Percentiles rank a stretch among this genome's conserved stretches.
These are phyloP conservation scores for Mongoloraphidia duomilia DNA, from an alignment of 2,888 invertebrate genomes.

Conservation along the genomic window DNA sequence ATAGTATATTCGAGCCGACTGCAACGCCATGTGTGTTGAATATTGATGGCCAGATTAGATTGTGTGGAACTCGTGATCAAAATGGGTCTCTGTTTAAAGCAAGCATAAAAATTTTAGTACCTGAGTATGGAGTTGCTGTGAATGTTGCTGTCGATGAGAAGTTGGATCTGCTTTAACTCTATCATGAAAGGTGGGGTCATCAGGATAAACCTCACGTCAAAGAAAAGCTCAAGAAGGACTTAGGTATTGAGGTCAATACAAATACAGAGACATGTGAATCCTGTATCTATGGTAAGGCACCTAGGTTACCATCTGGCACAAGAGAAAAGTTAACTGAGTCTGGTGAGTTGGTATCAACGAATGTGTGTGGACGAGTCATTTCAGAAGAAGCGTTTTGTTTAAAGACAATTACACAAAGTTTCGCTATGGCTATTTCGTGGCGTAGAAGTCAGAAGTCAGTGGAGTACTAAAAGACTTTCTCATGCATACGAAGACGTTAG, in stretches of 20 bases:
- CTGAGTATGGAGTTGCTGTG: too few species aligned
- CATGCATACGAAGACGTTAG: slow-evolving; percentile 13
- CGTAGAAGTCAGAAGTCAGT: slow-evolving; percentile 17
- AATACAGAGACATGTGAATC: slow-evolving; percentile 17
- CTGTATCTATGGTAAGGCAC: slow-evolving; percentile 19
- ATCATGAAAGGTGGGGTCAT: slow-evolving; percentile 3
- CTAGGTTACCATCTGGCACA: slow-evolving; percentile 18
- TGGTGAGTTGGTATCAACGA: slow-evolving; percentile 18
- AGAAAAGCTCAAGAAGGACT: slow-evolving; percentile 16
- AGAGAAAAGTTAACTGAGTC: slow-evolving; percentile 13
- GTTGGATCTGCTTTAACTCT: slow-evolving; percentile 2
- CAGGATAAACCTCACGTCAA: slow-evolving; percentile 3
- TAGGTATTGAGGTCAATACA: slow-evolving; percentile 16
- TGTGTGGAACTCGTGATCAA: too few species aligned
- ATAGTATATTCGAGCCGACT: too few species aligned
- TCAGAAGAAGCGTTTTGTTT: slow-evolving; percentile 13
- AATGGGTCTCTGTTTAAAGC: too few species aligned
- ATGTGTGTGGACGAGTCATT: slow-evolving; percentile 20
- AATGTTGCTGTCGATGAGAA: too few species aligned
- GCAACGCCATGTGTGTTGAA: too few species aligned
- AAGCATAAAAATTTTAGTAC: too few species aligned
- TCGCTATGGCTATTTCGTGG: slow-evolving; percentile 15
- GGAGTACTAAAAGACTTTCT: slow-evolving; percentile 14
- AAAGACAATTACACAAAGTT: slow-evolving; percentile 16
- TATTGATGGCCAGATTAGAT: too few species aligned